These are phyloP conservation scores for Chrysoperla carnea DNA, from an alignment of 1,140 invertebrate species.

Conservation along the genomic window DNA sequence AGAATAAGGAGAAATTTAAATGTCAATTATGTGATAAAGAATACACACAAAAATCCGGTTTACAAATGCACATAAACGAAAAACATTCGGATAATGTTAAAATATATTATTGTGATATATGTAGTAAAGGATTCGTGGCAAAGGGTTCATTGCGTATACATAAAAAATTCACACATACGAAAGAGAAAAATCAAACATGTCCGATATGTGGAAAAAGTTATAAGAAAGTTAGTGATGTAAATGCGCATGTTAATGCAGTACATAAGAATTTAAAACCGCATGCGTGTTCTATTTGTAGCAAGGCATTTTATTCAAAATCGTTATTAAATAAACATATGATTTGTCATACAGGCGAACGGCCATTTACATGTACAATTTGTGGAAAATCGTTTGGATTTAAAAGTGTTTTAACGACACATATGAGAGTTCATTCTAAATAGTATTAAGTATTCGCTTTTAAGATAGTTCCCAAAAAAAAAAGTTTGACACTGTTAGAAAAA, in stretches of 20 bases:
- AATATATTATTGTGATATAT: neutral
- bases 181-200: neutral
- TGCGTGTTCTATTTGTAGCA: neutral
- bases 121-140: neutral
- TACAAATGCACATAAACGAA: neutral
- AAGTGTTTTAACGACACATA: neutral
- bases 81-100: neutral
- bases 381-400: neutral
- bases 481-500: no score
- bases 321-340: neutral
- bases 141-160: neutral
- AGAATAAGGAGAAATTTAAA: neutral
- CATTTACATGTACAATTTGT: neutral
- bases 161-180: neutral
- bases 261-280: neutral
- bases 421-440: neutral
- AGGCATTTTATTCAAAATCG: neutral
- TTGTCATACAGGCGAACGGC: neutral
- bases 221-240: neutral
- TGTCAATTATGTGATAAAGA: neutral
- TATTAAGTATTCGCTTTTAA: no score
- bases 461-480: no score
- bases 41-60: neutral
- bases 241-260: neutral
- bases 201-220: neutral